A percentile compares a stretch with the other conserved stretches of the same genome.
phyloP scores from a whole-genome alignment of 2,888 invertebrate genomes.

The Cephus pygmeus region DNA sequence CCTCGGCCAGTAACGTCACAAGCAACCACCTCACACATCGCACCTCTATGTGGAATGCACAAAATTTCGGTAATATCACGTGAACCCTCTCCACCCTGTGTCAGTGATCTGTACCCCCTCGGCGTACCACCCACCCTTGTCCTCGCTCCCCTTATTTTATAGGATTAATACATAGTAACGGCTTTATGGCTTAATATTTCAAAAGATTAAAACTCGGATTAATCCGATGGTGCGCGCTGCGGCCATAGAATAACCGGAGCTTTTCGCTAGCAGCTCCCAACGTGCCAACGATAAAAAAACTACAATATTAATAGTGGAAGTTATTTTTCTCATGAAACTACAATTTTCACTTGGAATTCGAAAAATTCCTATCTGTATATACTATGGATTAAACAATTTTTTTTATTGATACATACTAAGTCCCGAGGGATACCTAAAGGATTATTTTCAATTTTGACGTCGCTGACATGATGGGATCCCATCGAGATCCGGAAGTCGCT shows the following conservation, averaged over 20 bases:
- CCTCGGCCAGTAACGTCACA: constrained; percentile 10
- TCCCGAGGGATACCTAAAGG: neutral
- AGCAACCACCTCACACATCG: constrained; percentile 13
- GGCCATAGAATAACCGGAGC: neutral
- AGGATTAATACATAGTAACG: constrained; percentile 42
- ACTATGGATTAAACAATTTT: too few species aligned
- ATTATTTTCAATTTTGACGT: neutral
- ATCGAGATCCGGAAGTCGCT: neutral
- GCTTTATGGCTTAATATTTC: constrained; percentile 41
- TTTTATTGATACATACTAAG: too few species aligned
- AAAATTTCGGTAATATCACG: constrained; percentile 56
- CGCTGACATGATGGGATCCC: neutral
- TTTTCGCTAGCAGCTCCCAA: neutral
- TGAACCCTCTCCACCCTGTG: constrained; percentile 18
- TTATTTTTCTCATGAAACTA: neutral
- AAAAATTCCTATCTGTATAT: neutral
- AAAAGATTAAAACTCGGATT: constrained; percentile 34
- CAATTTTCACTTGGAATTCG: neutral
- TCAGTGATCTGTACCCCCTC: neutral
- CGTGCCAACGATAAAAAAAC: neutral
- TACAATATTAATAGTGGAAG: neutral
- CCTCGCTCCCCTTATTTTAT: constrained; percentile 29
- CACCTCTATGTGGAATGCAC: constrained; percentile 51
- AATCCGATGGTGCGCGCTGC: constrained; percentile 14
- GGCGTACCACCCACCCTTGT: neutral